Evolutionary conservation across 2,888 invertebrate genomes (phyloP).

Genomic region (Nowickia ferox): DNA sequence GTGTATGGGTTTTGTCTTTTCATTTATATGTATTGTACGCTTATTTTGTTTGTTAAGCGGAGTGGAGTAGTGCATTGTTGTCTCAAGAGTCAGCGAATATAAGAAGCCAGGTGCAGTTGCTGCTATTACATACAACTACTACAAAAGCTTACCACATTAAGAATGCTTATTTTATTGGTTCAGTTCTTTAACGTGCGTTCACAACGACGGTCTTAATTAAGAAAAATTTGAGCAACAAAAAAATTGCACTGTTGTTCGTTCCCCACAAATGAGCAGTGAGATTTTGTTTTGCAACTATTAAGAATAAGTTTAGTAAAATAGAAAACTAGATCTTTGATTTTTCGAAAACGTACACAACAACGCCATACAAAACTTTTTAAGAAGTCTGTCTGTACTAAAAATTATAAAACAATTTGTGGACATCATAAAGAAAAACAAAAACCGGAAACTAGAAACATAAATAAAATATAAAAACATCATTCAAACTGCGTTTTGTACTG

Average conservation of each 20-base stretch:
- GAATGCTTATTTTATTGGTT: slow-evolving; percentile 61
- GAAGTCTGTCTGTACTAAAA: slow-evolving; percentile 10
- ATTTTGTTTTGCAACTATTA: slow-evolving; percentile 49
- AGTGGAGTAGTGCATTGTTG: slow-evolving; percentile 45
- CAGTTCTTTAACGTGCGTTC: slow-evolving; percentile 67
- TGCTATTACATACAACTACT: slow-evolving; percentile 32
- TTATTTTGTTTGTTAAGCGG: slow-evolving; percentile 33
- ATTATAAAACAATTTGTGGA: slow-evolving; percentile 24
- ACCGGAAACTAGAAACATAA: slow-evolving; percentile 52
- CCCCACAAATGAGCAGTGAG: slow-evolving; percentile 50
- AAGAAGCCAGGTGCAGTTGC: slow-evolving; percentile 64
- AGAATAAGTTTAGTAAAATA: slow-evolving; percentile 30
- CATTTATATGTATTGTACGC: slow-evolving; percentile 16
- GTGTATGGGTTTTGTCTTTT: slow-evolving; percentile 3
- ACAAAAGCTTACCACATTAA: slow-evolving; percentile 65
- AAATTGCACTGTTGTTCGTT: slow-evolving; percentile 64
- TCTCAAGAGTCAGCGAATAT: slow-evolving; percentile 53
- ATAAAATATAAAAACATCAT: slow-evolving; percentile 1
- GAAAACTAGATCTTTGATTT: slow-evolving; percentile 27
- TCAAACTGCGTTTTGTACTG: slow-evolving; percentile 24
- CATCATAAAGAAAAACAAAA: slow-evolving; percentile 46
- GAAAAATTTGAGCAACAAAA: slow-evolving; percentile 33
- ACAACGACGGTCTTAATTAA: slow-evolving; percentile 65
- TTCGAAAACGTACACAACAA: neutral
- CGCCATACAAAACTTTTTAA: neutral